phyloP scores from a whole-genome alignment of 2,888 invertebrate species.

The Torymus texanus region DNA sequence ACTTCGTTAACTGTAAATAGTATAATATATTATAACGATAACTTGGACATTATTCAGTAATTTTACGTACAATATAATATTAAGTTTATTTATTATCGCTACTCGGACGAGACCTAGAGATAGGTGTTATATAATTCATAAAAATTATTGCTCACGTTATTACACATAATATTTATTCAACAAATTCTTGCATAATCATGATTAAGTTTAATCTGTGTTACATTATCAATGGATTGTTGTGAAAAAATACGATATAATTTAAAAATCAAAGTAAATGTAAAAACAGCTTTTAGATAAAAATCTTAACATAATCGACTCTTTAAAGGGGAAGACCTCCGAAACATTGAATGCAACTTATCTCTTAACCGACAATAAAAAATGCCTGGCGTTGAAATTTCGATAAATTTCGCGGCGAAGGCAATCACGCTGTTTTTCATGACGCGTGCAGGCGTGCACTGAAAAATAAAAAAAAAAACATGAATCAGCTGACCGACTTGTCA shows the following conservation, averaged over 20 bases:
- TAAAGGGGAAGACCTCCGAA: no score
- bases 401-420: no score
- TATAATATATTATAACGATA: conserved; percentile 23
- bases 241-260: no score
- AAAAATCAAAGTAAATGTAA: no score
- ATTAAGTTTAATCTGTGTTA: background rate
- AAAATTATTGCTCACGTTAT: background rate
- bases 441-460: conserved; percentile 10
- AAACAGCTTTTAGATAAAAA: no score
- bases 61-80: background rate
- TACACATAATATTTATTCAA: background rate
- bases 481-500: conserved; percentile 40
- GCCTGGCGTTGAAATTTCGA: no score
- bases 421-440: background rate
- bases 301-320: no score
- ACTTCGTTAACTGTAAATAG: conserved; percentile 1
- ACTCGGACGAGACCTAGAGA: no score
- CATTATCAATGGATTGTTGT: background rate
- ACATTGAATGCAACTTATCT: no score
- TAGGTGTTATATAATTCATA: no score
- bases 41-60: background rate
- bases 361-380: no score
- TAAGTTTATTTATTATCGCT: background rate
- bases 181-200: background rate
- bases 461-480: background rate